A percentile compares a stretch with the other conserved stretches of the same genome.
These are phyloP conservation scores for Etheostoma spectabile DNA, from an alignment of 2,113 vertebrate genomes.

Conservation along the genomic window DNA sequence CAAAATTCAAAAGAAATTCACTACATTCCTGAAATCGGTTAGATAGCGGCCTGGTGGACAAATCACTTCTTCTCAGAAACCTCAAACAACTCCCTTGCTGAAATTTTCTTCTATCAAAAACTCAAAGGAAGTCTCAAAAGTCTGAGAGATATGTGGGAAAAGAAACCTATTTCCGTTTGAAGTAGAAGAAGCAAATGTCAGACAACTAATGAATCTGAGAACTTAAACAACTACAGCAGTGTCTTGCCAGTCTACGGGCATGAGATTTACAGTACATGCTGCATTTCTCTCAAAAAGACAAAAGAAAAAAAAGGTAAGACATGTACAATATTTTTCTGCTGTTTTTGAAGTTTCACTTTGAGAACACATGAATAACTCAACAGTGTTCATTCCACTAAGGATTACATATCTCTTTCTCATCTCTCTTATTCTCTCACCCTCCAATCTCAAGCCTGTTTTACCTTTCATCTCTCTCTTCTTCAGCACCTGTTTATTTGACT, in stretches of 20 bases:
- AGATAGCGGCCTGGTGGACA: not conserved
- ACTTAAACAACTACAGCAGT: conserved; percentile 9
- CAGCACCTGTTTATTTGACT: conserved; percentile 50
- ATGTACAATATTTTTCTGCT: conserved; percentile 12
- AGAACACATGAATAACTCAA: conserved; percentile 56
- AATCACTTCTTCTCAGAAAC: not conserved
- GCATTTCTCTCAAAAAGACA: conserved; percentile 16
- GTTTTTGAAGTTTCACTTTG: conserved; percentile 53
- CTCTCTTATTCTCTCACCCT: conserved; percentile 1
- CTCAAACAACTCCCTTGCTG: not conserved
- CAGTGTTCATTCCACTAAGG: conserved; percentile 38
- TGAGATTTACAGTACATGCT: conserved; percentile 20
- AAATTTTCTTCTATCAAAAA: conserved; percentile 20
- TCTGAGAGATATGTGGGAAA: not conserved
- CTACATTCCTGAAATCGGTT: not conserved
- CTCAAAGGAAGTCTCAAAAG: not conserved
- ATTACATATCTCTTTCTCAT: conserved; percentile 32
- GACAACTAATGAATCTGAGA: conserved; percentile 47
- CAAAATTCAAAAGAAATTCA: not conserved
- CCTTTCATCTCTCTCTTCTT: conserved; percentile 50
- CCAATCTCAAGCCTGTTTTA: conserved; percentile 27
- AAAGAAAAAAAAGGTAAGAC: conserved; percentile 34
- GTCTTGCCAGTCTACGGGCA: conserved; percentile 1
- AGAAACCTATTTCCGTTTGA: not conserved
- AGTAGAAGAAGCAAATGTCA: conserved; percentile 20